These are phyloP conservation scores for Lophochroa leadbeateri DNA, from an alignment of 2,113 vertebrate genomes.

Conservation along the genomic window DNA sequence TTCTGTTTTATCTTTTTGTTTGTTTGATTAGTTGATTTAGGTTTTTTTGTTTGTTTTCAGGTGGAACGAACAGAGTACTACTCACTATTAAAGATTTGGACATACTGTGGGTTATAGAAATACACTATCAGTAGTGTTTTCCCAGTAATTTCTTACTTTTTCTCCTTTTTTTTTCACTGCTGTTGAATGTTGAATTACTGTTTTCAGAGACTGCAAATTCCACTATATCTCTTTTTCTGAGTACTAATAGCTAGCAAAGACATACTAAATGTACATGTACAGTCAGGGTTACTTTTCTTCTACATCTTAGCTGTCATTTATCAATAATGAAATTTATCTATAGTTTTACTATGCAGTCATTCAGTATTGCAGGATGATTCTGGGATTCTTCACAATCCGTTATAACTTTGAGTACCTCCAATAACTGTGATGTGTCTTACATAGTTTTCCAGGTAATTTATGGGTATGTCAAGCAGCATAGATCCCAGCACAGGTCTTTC, in stretches of 20 bases:
- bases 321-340: not conserved
- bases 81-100: not conserved
- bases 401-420: not conserved
- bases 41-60: not conserved
- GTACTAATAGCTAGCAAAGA: not conserved
- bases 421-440: not conserved
- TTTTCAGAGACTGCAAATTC: not conserved
- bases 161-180: not conserved
- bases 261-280: not conserved
- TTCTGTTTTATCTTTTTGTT: not conserved
- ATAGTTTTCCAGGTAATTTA: not conserved
- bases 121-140: not conserved
- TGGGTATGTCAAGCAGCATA: not conserved
- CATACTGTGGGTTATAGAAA: not conserved
- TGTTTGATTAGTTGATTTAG: not conserved
- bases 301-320: not conserved
- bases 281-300: not conserved
- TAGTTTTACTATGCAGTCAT: not conserved
- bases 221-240: not conserved
- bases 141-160: not conserved
- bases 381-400: not conserved
- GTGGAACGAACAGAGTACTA: not conserved
- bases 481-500: not conserved
- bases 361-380: not conserved
- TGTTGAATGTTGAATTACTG: not conserved